Evolutionary conservation across 92 coral and sea anemone species (phyloP), one percentile per base, ranked within the genome.

Genomic region (Epizoanthus rinbou): DNA sequence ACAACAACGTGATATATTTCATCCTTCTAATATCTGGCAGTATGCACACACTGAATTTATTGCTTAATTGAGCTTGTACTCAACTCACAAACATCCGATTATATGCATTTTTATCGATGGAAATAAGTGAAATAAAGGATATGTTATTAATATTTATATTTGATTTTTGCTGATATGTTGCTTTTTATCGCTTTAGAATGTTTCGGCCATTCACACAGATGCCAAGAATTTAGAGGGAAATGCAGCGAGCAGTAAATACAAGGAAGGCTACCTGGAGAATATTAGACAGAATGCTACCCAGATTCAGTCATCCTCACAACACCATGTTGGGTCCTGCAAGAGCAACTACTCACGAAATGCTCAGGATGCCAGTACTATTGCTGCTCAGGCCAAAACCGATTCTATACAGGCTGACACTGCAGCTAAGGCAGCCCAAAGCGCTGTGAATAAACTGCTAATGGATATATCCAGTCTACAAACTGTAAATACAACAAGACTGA

Each of bases 301-400:
- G 1, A 76, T 80, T 18, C 54, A 47, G 31, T 64, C 87, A 60
- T 50, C 83, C 4, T 84, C 87, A 0, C 64, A 88, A 73, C 84
- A 57, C 41, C 80, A 74, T 16, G 80, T 85, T 68, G 59, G 80
- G 31, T 80, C 90, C 5, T 93, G 97, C 52, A 69, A 75, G 60
- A 76, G 54, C 69, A 93, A 91, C 58, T 93, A 91, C 87, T 86
- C 97, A 13, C 24, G 21, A n/a, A 22, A 33, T 37, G 86, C 97
- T 18, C 59, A 70, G 17, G 80, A 76, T 28, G 92, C 94, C 73
- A 54, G 76, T 50, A 64, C 59, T 56, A 56, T 50, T 16, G 88
- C 89, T 50, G 65, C 65, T n/a, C 86, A 81, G 14, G 94, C 92
- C n/a, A 85, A 63, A 57, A 69, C 56, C 35, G 84, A 72, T 52